Base-by-base conservation (phyloP, 2,113 vertebrate genomes). In the Phylloscopus whistleri region DNA sequence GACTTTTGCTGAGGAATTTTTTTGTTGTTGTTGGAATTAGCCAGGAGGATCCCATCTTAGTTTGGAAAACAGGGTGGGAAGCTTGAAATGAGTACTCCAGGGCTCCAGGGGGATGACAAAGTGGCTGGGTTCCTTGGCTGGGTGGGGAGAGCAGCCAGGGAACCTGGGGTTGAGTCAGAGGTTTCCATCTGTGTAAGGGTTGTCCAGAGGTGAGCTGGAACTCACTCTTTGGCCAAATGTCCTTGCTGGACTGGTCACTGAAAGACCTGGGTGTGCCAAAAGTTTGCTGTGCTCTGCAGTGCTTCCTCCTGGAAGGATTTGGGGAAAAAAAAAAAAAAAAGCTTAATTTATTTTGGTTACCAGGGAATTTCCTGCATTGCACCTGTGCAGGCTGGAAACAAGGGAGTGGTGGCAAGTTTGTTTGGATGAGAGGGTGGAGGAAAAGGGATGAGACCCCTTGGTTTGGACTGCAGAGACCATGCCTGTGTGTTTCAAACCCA, bases 191-290 rank as follows among this genome's bases (percentile, higher is more conserved):
- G 96, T 81, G 46, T 33, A 51, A 91, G 87, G 96, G 97, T 96
- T 97, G 97, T 93, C 97, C 96, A 97, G 97, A 96, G 97, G 97
- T 94, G 95, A 97, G 64, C 8, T 23, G 30, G 56, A 85, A 73
- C 70, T 90, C 87, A 55, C 43, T 68, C 44, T 21, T 78, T 58
- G 58, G 88, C 91, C 94, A 49, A 28, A 75, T 60, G 77, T 83
- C 93, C 82, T 93, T 70, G 63, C 21, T 43, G 73, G 67, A 69
- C 67, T 58, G 91, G 49, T 63, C 84, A 70, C 68, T 26, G 59
- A 90, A 69, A 85, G 70, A 44, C n/a, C 26, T 83, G 75, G 26
- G 43, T 12, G 56, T 90, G 63, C 81, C 53, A 13, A 15, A 53
- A 75, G 35, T 16, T 56, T 70, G 31, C n/a, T 78, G 79, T 62